Base-by-base conservation (phyloP, 2,888 invertebrate species). In the Noctua comes region DNA sequence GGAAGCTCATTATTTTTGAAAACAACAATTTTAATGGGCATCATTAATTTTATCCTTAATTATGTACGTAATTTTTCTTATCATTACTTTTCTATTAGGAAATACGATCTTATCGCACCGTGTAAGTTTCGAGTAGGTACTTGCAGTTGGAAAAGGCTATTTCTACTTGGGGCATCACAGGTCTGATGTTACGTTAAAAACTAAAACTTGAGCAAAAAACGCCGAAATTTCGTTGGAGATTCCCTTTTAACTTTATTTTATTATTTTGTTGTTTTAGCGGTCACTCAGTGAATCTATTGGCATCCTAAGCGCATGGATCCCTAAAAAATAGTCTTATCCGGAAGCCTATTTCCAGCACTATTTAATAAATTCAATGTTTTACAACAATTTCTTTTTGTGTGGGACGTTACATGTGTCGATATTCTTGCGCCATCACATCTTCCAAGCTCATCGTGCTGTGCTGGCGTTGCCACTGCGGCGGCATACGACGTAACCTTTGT, bases 1-100 rank as follows among this genome's bases (percentile, higher is more conserved):
- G 21, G 40, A 16, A 40, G 16, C 72, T 72, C 72, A 73, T 73
- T 73, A 71, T 73, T 73, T 72, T 48, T 10, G 1, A 24, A 73
- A 48, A 73, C 36, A 73, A 51, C 48, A 40, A 40, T 10, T 27
- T 48, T 21, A 36, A 18, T 72, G 31, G 10, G 27, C 48, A 21
- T 72, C 40, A 40, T 73, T 73, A 40, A 40, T 72, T 70, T 72
- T 72, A 40, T 6, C 16, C 16, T 51, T 21, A 16, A 27, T 40
- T 5, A 21, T 16, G 16, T 48, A 7, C 18, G 18, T 48, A 6
- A 2, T 40, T 36, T 24, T 43, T 62, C 62, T 31, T 62, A 21
- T 31, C 2, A 62, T 11, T 21, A 4, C 18, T 36, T 36, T 36
- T 54, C 18, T 54, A 36, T 36, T 18, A 51, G 16, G 10, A 36